phyloP scores from a whole-genome alignment of 2,113 vertebrate genomes.

The Mesembrinibis cayennensis region DNA sequence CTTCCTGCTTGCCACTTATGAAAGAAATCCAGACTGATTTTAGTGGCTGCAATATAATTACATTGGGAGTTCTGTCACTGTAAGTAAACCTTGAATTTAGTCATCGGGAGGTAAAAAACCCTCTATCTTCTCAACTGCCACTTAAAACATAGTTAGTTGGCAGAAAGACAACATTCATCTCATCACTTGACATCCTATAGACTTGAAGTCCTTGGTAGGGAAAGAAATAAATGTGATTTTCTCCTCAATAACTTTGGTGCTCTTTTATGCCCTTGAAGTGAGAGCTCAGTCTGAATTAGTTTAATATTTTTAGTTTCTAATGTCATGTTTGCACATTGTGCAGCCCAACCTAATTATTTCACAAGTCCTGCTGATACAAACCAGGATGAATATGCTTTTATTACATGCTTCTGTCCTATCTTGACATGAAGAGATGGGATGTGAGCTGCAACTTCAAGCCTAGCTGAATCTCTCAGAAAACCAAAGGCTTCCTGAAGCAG shows the following conservation, averaged over 20 bases:
- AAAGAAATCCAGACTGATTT: background rate
- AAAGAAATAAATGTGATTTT: conserved; percentile 3
- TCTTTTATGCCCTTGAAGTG: background rate
- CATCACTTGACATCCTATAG: background rate
- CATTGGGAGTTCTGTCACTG: background rate
- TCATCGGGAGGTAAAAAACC: background rate
- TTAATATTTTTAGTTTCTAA: background rate
- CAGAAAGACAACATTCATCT: background rate
- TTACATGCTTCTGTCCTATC: background rate
- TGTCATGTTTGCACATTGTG: background rate
- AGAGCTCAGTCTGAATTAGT: background rate
- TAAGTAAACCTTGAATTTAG: background rate
- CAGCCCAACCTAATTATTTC: background rate
- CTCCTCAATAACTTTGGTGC: background rate
- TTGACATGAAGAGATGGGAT: background rate
- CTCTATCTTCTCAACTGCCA: background rate
- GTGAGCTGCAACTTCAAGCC: background rate
- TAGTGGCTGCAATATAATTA: background rate
- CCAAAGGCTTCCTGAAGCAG: background rate
- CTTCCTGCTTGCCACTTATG: background rate
- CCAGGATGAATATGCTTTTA: background rate
- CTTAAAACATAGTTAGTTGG: background rate
- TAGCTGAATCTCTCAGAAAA: background rate
- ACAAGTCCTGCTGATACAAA: background rate
- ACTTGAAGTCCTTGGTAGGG: background rate